These are phyloP conservation scores for Chrysomallon squamiferum DNA, from an alignment of 1,140 invertebrate species.

Conservation along the genomic window DNA sequence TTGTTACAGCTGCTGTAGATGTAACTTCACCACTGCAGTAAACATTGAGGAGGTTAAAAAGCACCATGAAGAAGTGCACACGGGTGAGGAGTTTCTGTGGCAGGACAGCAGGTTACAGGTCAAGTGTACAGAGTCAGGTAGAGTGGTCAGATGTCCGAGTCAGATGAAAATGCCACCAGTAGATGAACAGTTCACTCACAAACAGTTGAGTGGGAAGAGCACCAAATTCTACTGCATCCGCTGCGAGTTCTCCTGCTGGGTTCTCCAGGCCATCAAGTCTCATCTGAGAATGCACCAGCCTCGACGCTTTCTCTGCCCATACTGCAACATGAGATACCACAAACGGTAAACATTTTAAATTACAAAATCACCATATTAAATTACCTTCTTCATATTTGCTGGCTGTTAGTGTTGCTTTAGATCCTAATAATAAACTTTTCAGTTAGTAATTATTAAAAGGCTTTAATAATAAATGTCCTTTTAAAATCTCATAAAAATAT, in stretches of 20 bases:
- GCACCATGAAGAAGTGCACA: constrained; percentile 15
- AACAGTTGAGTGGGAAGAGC: not conserved
- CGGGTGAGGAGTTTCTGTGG: constrained; percentile 15
- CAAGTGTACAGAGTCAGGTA: constrained; percentile 12
- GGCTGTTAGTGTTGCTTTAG: too few species aligned
- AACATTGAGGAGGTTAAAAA: constrained; percentile 12
- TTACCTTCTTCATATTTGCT: too few species aligned
- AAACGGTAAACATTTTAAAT: constrained; percentile 22
- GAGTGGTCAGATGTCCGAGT: not conserved
- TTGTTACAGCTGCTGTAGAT: constrained; percentile 2
- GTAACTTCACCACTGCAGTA: constrained; percentile 9
- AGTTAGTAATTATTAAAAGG: too few species aligned
- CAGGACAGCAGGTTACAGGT: constrained; percentile 4
- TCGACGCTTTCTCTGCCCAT: constrained; percentile 28
- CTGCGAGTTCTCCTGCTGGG: constrained; percentile 23
- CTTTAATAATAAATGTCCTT: too few species aligned
- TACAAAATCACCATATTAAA: too few species aligned
- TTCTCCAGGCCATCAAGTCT: constrained; percentile 28
- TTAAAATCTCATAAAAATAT: too few species aligned
- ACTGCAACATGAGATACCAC: constrained; percentile 21
- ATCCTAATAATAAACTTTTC: too few species aligned
- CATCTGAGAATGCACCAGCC: constrained; percentile 28
- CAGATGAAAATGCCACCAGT: not conserved
- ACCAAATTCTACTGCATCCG: constrained; percentile 22
- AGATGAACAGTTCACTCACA: not conserved